Conservation (phyloP, 2,888 invertebrate species). For the Gastracanthus pulcherrimus region DNA sequence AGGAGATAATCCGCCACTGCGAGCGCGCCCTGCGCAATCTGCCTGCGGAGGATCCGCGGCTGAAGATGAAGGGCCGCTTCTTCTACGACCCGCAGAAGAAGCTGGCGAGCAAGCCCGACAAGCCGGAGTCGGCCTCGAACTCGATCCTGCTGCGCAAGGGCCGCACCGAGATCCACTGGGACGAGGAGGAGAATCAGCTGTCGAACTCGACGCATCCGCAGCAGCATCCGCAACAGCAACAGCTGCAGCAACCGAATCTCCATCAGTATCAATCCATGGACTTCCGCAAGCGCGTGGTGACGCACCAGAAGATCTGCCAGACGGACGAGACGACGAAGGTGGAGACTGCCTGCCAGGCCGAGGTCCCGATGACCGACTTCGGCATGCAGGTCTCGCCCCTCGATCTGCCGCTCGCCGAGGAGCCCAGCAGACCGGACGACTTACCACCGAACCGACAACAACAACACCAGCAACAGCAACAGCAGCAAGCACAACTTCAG, state of each 20-base stretch:
- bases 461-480: not conserved
- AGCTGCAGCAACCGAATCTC: conserved; percentile 35
- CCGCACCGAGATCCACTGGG: conserved; percentile 70
- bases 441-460: not conserved
- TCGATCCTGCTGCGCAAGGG: conserved; percentile 72
- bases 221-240: conserved; percentile 36
- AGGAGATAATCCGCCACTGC: conserved; percentile 74
- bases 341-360: conserved; percentile 62
- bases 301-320: conserved; percentile 74
- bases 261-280: no score
- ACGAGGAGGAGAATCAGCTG: conserved; percentile 64
- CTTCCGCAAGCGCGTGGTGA: conserved; percentile 56
- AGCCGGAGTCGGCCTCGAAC: conserved; percentile 65
- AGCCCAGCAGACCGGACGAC: not conserved
- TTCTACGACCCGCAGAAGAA: conserved; percentile 70
- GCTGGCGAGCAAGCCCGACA: conserved; percentile 59
- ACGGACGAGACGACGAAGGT: conserved; percentile 68
- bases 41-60: conserved; percentile 73
- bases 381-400: conserved; percentile 64
- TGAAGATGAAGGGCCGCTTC: conserved; percentile 74
- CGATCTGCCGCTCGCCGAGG: conserved; percentile 50
- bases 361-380: conserved; percentile 60
- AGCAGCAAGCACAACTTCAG: not conserved
- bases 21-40: conserved; percentile 73
- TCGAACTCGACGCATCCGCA: no score